Conservation (phyloP, 2,888 invertebrate species). For the Aphidius colemani region DNA sequence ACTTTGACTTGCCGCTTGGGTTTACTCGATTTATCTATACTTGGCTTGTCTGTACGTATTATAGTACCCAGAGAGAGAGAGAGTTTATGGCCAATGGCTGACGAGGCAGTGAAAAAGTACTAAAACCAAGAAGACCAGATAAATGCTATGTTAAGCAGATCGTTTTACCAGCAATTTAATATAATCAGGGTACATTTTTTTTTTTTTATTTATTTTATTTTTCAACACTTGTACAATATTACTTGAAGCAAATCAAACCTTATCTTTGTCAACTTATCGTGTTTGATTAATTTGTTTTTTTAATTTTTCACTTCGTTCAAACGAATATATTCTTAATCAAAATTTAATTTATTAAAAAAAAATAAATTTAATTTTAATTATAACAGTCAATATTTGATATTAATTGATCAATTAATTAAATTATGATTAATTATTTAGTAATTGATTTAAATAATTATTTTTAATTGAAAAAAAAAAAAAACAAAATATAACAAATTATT, state of each 20-base stretch:
- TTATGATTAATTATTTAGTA: too few relatives aligned
- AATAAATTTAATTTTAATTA: too few relatives aligned
- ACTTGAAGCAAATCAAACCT: conserved; percentile 1
- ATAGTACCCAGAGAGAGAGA: conserved; percentile 33
- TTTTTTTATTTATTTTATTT: conserved; percentile 19
- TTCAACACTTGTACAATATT: conserved; percentile 10
- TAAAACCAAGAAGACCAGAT: conserved; percentile 59
- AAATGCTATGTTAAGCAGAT: conserved; percentile 60
- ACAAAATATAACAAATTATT: too few relatives aligned
- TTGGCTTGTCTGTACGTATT: too few relatives aligned
- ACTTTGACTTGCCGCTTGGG: conserved; percentile 8
- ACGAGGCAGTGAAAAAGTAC: conserved; percentile 60
- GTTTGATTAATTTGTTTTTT: not conserved
- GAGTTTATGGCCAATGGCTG: conserved; percentile 59
- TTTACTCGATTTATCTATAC: not conserved
- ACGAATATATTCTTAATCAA: too few relatives aligned
- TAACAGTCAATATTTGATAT: too few relatives aligned
- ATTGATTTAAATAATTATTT: too few relatives aligned
- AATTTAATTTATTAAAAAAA: too few relatives aligned
- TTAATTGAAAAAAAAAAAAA: too few relatives aligned
- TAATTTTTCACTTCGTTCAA: not conserved
- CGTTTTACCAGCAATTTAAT: conserved; percentile 60
- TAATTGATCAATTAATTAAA: too few relatives aligned
- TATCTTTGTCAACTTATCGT: not conserved
- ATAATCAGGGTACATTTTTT: conserved; percentile 51